Percentiles rank a stretch among this genome's conserved stretches.
Evolutionary conservation across 2,797 vertebrate genomes (phyloP).

Genomic region (Sebastes hopkinsi): DNA sequence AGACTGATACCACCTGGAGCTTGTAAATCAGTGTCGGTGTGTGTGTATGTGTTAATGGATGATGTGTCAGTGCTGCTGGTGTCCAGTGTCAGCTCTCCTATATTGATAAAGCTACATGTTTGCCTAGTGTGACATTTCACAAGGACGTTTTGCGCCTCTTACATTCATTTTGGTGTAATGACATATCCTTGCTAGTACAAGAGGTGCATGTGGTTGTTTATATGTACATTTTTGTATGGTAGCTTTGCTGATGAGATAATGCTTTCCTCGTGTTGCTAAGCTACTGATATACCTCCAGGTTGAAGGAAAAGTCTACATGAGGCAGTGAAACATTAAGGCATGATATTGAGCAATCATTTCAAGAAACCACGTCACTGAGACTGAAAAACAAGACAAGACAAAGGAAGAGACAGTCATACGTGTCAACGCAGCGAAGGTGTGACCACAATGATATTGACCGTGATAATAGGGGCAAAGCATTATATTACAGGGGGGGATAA

Average conservation of each 20-base stretch:
- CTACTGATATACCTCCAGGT: not conserved
- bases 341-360: not conserved
- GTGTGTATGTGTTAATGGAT: conserved; percentile 45
- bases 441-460: conserved; percentile 37
- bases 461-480: conserved; percentile 53
- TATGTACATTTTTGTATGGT: not conserved
- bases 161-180: conserved; percentile 5
- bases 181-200: conserved; percentile 1
- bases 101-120: conserved; percentile 45
- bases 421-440: conserved; percentile 35
- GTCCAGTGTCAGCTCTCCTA: conserved; percentile 37
- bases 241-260: not conserved
- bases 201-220: not conserved
- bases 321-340: not conserved
- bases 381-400: not conserved
- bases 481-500: conserved; percentile 64
- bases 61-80: conserved; percentile 35
- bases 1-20: conserved; percentile 62
- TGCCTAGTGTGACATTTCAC: conserved; percentile 47
- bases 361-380: not conserved
- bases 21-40: conserved; percentile 50
- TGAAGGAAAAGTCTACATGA: not conserved
- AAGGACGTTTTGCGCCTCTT: conserved; percentile 26
- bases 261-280: not conserved
- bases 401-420: conserved; percentile 18